Base-by-base conservation (phyloP, 2,113 vertebrate genomes). In the Pelmatolapia mariae region DNA sequence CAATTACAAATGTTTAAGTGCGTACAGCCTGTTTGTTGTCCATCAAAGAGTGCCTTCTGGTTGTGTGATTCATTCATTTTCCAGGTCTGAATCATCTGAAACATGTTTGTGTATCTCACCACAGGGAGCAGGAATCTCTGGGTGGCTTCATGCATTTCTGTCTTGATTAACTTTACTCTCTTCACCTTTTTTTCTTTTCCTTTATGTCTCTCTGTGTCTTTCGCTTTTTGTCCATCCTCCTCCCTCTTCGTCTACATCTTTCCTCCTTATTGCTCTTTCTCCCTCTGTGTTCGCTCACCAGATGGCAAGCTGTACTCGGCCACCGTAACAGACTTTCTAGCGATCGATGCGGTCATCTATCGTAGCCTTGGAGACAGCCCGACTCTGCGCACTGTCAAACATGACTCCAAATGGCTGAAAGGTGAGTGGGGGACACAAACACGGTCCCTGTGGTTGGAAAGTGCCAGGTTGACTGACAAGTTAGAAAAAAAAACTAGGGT, bases 331-430 rank as follows among this genome's bases (percentile, higher is more conserved):
- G 99, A 99, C 96, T 99, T 99, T 94, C 97, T 99, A 45, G 99
- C 99, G 15, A 99, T 99, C 73, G 99, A 99, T 90, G 97, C 98
- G 4, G 98, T 99, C 94, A 99, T 99, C 95, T 99, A 99, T 94
- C 97, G 99, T 91, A 99, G 99, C 94, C 97, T 99, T 71, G 99
- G 99, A 95, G 98, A 99, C 95, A 99, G 98, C 94, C 98, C 98
- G 59, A 99, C 99, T 66, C 96, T 99, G 90, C 97, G 99, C 94
- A 99, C 98, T 59, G 99, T 99, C 94, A 99, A 99, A 95, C 98
- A 99, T 22, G 99, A 99, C 96, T 99, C 98, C 76, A 99, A 99
- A 93, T 99, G 99, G 98, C 94, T 99, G 92, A 99, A 99, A 99
- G 99, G 99, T 99, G 95, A 97, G 95, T 83, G 47, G 3, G 57